A percentile compares a stretch with the other conserved stretches of the same genome.
Conservation (phyloP, 1,140 invertebrate genomes). For the Papilio aristodemus region DNA sequence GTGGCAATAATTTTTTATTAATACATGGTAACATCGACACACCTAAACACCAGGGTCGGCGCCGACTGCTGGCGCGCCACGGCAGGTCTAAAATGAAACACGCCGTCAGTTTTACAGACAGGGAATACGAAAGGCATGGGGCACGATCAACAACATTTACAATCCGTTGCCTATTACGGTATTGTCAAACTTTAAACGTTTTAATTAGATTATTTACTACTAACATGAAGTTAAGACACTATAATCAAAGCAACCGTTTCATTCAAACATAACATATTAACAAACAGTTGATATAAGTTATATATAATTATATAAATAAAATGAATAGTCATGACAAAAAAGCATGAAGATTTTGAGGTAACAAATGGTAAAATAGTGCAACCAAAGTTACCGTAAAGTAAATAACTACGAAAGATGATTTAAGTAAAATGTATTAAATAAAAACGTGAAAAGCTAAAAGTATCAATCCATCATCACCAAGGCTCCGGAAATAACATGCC, state of each 20-base stretch:
- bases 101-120: constrained; percentile 63
- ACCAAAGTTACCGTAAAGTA: not conserved
- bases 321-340: not conserved
- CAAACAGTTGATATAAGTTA: too few species aligned
- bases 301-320: not conserved
- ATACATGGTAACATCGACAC: constrained; percentile 77
- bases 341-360: not conserved
- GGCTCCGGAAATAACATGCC: constrained; percentile 34
- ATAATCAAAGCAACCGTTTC: constrained; percentile 19
- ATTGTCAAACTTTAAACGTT: not conserved
- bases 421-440: not conserved
- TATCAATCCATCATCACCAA: constrained; percentile 29
- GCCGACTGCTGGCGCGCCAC: constrained; percentile 80
- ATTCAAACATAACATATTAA: constrained; percentile 23
- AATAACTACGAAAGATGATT: not conserved
- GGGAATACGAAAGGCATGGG: constrained; percentile 35
- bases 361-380: not conserved
- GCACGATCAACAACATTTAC: constrained; percentile 30
- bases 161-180: constrained; percentile 29
- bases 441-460: constrained; percentile 27
- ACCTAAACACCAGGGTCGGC: constrained; percentile 81
- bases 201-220: not conserved
- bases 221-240: not conserved
- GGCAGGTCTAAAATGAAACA: constrained; percentile 81
- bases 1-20: constrained; percentile 56